Percentiles rank a stretch among this genome's conserved stretches.
Evolutionary conservation across 2,888 invertebrate species (phyloP).

Genomic region (Melolontha melolontha): DNA sequence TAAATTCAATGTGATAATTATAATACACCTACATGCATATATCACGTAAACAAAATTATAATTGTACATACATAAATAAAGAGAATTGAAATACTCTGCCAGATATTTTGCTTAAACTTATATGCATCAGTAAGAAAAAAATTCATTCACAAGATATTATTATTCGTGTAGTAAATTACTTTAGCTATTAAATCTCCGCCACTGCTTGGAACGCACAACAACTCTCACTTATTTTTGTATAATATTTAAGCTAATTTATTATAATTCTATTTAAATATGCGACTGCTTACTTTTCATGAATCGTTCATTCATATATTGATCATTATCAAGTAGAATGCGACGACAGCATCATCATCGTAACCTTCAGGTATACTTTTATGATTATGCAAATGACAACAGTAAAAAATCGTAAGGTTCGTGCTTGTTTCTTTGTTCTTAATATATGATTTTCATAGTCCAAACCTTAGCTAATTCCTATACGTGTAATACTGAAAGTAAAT

Average conservation of each 20-base stretch:
- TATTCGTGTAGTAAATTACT: background rate
- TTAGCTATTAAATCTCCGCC: background rate
- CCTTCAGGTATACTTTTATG: constrained; percentile 47
- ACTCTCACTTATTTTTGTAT: constrained; percentile 47
- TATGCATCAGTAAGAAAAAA: too few species aligned
- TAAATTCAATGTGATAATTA: too few species aligned
- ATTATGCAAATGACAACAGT: constrained; percentile 42
- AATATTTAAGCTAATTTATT: constrained; percentile 55
- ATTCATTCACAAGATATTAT: too few species aligned
- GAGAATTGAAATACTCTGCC: too few species aligned
- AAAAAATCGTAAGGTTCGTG: constrained; percentile 12
- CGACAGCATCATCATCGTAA: constrained; percentile 27
- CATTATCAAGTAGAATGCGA: constrained; percentile 44
- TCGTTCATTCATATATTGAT: constrained; percentile 55
- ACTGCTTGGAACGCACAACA: constrained; percentile 6
- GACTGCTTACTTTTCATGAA: constrained; percentile 53
- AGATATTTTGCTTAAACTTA: too few species aligned
- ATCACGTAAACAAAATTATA: too few species aligned
- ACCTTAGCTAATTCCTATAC: background rate
- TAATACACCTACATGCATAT: too few species aligned
- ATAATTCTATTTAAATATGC: constrained; percentile 56
- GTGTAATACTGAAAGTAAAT: background rate
- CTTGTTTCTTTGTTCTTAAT: constrained; percentile 11
- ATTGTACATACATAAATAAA: too few species aligned
- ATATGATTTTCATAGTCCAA: background rate